Base-by-base conservation (phyloP, 2,113 vertebrate species). In the Pachyramphus minor region DNA sequence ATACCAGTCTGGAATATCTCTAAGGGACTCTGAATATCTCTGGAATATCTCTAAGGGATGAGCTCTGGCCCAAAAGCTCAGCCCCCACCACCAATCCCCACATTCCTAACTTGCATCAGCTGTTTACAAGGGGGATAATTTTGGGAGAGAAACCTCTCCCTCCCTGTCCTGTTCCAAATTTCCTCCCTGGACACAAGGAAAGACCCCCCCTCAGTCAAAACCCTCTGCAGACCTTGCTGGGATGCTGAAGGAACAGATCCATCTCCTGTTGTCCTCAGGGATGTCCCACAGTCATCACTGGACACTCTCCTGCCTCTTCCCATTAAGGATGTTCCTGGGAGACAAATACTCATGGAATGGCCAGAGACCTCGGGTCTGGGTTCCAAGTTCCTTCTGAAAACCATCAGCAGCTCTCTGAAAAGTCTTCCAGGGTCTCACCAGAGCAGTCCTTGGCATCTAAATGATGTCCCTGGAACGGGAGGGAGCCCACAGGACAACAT, bases 101-200 rank as follows among this genome's bases (percentile, higher is more conserved):
- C 1, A 0, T 27, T 4, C 47, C 37, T 24, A 22, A 2, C 24
- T 12, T 4, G 4, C 9, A 17, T 17, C 2, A 25, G 66, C 25
- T 28, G 9, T n/a, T 63, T 18, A 13, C 5, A 8, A 12, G 31
- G 5, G 33, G 19, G 31, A 63, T 8, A 8, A 27, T 81, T 60
- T 2, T 10, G 76, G 76, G 64, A 60, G 35, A 56, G 12, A 55
- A 17, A 5, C 5, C 27, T 21, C 45, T 2, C 17, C 62, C 23
- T 63, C 56, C 44, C 44, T 59, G 41, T 15, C 58, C 47, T n/a
- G 25, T 39, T 68, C 2, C 0, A 42, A 25, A 6, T 79, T 82
- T 72, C 39, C 42, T 85, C 21, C 18, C 39, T 1, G 27, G 39
- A 44, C 42, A 21, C 17, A 13, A 0, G 1, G 69, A 41, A 83